Percentiles rank a stretch among this genome's conserved stretches.
These are phyloP conservation scores for Anneissia japonica DNA, from an alignment of 35 echinoderm and acorn worm species.

Conservation along the genomic window DNA sequence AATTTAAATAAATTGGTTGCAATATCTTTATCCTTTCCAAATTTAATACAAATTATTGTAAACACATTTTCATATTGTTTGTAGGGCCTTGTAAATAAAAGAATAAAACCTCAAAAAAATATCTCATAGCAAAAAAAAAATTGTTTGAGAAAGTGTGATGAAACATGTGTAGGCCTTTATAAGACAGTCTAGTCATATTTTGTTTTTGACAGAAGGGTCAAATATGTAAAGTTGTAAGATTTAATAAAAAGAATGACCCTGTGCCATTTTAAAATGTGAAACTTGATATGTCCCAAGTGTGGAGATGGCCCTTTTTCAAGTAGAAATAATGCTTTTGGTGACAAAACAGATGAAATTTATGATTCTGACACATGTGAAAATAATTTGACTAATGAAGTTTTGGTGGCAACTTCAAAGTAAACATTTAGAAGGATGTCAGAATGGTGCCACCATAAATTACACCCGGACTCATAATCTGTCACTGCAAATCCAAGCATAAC, in stretches of 20 bases:
- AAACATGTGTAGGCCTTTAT: no score
- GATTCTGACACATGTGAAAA: slow-evolving; percentile 1
- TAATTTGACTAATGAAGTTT: neutral
- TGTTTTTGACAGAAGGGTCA: neutral
- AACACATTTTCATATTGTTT: no score
- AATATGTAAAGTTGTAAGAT: neutral
- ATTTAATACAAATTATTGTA: no score
- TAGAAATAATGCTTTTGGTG: neutral
- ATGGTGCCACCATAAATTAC: neutral
- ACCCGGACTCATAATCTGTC: neutral
- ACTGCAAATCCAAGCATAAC: neutral
- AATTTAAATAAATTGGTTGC: no score
- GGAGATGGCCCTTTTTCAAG: neutral
- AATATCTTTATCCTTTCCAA: no score
- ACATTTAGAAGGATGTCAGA: neutral
- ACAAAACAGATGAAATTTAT: slow-evolving; percentile 2
- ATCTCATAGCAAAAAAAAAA: no score
- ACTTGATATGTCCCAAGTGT: neutral
- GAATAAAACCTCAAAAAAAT: no score
- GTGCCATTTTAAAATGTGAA: neutral
- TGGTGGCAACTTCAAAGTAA: neutral
- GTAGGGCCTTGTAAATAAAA: no score
- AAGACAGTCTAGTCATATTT: neutral
- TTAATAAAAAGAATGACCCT: neutral
- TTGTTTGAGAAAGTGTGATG: no score